Conservation (phyloP, 2,888 invertebrate species). For the Phania funesta region DNA sequence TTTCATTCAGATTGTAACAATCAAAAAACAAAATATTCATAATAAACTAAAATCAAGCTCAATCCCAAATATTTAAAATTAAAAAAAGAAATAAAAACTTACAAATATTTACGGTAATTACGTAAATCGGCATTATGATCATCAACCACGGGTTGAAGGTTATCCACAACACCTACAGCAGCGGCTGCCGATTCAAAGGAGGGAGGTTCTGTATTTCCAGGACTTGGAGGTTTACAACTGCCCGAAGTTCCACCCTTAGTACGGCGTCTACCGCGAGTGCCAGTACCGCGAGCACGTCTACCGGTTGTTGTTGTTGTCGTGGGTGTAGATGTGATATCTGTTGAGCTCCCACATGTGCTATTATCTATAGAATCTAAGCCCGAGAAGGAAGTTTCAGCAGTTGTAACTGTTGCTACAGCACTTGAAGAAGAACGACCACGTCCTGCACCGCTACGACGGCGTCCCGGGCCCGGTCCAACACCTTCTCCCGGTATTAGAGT, state of each 20-base stretch:
- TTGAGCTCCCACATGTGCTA: slow-evolving; percentile 4
- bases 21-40: slow-evolving; percentile 33
- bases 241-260: slow-evolving; percentile 69
- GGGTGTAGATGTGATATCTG: slow-evolving; percentile 67
- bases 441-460: slow-evolving; percentile 73
- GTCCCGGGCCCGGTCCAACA: slow-evolving; percentile 68
- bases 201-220: slow-evolving; percentile 78
- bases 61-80: background rate
- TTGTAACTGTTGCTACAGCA: slow-evolving; percentile 17
- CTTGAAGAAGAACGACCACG: slow-evolving; percentile 59
- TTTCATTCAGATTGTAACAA: slow-evolving; percentile 44
- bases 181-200: slow-evolving; percentile 80
- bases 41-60: slow-evolving; percentile 7
- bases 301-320: slow-evolving; percentile 68
- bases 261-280: slow-evolving; percentile 75
- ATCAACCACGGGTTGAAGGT: slow-evolving; percentile 73
- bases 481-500: slow-evolving; percentile 70
- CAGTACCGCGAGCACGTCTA: slow-evolving; percentile 74
- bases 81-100: slow-evolving; percentile 68
- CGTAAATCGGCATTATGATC: slow-evolving; percentile 76
- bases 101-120: slow-evolving; percentile 81
- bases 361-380: slow-evolving; percentile 63
- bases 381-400: slow-evolving; percentile 64
- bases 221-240: slow-evolving; percentile 76
- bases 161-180: slow-evolving; percentile 75